phyloP scores from a whole-genome alignment of 2,888 invertebrate genomes.

The Cheilosia scutellata region DNA sequence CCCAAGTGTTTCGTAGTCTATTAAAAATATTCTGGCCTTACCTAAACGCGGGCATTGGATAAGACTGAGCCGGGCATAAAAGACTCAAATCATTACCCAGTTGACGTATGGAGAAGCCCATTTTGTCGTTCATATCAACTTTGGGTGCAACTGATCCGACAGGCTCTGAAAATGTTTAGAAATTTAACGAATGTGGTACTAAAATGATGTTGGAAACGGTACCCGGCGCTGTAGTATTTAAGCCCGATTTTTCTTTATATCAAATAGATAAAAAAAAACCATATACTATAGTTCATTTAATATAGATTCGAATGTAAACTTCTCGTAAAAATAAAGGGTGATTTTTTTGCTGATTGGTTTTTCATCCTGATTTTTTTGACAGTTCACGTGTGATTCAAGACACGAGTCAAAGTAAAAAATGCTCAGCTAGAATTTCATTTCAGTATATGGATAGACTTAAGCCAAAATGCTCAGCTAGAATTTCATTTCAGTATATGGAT shows the following conservation, averaged over 20 bases:
- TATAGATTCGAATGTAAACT: not conserved
- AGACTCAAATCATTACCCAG: slow-evolving; percentile 81
- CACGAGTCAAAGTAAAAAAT: no score
- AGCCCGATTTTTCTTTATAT: not conserved
- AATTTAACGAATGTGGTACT: not conserved
- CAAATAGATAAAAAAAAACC: no score
- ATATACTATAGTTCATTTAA: no score
- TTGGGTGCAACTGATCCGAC: slow-evolving; percentile 85
- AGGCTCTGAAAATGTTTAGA: slow-evolving; percentile 81
- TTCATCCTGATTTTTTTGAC: no score
- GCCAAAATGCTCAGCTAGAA: no score
- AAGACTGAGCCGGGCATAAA: slow-evolving; percentile 90
- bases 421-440: no score
- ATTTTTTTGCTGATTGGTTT: no score
- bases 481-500: no score
- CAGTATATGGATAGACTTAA: no score
- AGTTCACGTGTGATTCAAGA: no score
- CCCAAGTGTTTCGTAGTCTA: no score
- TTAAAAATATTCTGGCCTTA: slow-evolving; percentile 79
- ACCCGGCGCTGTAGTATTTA: not conserved
- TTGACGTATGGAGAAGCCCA: slow-evolving; percentile 77
- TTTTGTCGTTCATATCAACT: slow-evolving; percentile 88
- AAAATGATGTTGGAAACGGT: slow-evolving; percentile 25
- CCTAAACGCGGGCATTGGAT: slow-evolving; percentile 86
- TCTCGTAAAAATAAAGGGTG: not conserved